Conservation (phyloP, 2,888 invertebrate species). For the Formica aserva region DNA sequence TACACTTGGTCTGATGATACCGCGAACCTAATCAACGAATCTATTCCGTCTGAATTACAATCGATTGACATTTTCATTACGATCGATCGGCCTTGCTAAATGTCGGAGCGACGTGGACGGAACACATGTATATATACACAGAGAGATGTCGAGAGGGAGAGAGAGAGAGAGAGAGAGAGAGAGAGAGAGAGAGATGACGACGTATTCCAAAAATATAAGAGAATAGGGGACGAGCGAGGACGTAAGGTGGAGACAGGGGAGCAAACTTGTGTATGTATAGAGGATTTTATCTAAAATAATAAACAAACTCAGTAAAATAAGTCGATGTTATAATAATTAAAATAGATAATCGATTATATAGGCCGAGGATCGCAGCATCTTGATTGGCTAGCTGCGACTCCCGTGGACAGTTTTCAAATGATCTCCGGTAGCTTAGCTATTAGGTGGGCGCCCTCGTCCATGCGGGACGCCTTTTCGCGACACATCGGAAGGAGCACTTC, state of each 20-base stretch:
- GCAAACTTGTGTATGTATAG: slow-evolving; percentile 81
- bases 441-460: slow-evolving; percentile 82
- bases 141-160: slow-evolving; percentile 44
- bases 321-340: slow-evolving; percentile 83
- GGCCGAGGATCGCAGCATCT: slow-evolving; percentile 85
- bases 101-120: background rate
- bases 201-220: slow-evolving; percentile 69
- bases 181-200: slow-evolving; percentile 46
- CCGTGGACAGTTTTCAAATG: slow-evolving; percentile 86
- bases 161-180: slow-evolving; percentile 36
- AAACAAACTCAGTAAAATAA: slow-evolving; percentile 80
- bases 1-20: background rate
- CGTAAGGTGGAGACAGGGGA: slow-evolving; percentile 71
- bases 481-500: slow-evolving; percentile 60
- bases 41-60: slow-evolving; percentile 1
- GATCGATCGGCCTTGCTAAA: slow-evolving; percentile 27
- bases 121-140: slow-evolving; percentile 21
- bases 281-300: slow-evolving; percentile 80
- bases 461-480: slow-evolving; percentile 76
- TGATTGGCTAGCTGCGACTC: slow-evolving; percentile 85
- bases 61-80: slow-evolving; percentile 11
- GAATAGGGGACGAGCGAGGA: slow-evolving; percentile 70
- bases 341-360: slow-evolving; percentile 84
- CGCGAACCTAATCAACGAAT: background rate
- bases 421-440: slow-evolving; percentile 86